These are phyloP conservation scores for Zaprionus inermis DNA, from an alignment of 1,140 invertebrate species.

Conservation along the genomic window DNA sequence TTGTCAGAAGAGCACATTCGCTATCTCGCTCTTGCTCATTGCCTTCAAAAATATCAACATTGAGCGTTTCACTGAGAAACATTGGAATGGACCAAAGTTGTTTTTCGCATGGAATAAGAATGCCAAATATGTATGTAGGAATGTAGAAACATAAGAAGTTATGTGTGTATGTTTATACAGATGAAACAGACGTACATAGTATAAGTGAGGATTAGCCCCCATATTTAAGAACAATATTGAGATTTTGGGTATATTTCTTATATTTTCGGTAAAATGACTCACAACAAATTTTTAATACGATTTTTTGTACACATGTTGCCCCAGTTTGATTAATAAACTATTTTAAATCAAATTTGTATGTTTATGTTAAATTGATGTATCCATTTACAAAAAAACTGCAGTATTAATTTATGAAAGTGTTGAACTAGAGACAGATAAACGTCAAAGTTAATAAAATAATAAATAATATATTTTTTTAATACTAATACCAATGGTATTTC, in stretches of 20 bases:
- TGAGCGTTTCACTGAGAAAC: conserved; percentile 5
- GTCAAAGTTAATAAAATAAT: too few relatives aligned
- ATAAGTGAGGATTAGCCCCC: neutral
- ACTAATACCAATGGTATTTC: too few relatives aligned
- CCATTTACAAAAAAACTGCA: too few relatives aligned
- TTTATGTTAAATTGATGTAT: too few relatives aligned
- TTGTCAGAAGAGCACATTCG: neutral
- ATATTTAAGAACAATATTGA: neutral
- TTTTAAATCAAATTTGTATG: too few relatives aligned
- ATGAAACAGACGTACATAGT: neutral
- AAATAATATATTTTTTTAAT: too few relatives aligned
- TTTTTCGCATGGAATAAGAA: neutral
- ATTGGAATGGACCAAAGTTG: conserved; percentile 14
- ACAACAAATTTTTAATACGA: too few relatives aligned
- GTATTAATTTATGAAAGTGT: too few relatives aligned
- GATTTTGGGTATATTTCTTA: neutral
- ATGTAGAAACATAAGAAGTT: neutral
- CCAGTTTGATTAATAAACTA: too few relatives aligned
- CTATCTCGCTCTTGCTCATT: conserved; percentile 16
- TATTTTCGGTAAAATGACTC: too few relatives aligned
- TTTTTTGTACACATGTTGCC: too few relatives aligned
- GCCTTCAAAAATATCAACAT: conserved; percentile 1
- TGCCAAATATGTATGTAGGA: neutral
- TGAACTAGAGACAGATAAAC: too few relatives aligned
- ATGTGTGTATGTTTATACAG: neutral